These are phyloP conservation scores for Threskiornis aethiopicus DNA, from an alignment of 2,797 vertebrate species.

Conservation along the genomic window DNA sequence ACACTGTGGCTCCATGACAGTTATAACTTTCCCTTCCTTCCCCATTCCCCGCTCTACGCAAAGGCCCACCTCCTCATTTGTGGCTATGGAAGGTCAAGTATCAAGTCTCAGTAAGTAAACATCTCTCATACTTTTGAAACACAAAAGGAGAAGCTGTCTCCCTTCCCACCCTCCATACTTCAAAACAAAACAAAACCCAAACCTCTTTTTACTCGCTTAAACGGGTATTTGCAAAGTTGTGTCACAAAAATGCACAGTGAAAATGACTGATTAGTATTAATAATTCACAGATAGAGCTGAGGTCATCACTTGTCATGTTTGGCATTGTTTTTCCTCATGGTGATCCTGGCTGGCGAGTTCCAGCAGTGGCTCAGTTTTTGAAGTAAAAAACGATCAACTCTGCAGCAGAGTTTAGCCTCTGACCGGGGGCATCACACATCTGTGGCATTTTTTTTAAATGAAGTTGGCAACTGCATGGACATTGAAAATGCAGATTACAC, in stretches of 20 bases:
- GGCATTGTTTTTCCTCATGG: slow-evolving; percentile 66
- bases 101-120: slow-evolving; percentile 62
- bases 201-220: slow-evolving; percentile 57
- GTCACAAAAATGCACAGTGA: slow-evolving; percentile 76
- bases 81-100: slow-evolving; percentile 58
- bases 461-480: slow-evolving; percentile 78
- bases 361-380: slow-evolving; percentile 66
- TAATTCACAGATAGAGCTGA: slow-evolving; percentile 69
- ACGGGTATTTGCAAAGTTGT: slow-evolving; percentile 49
- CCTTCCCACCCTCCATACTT: slow-evolving; percentile 23
- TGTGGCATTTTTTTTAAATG: slow-evolving; percentile 77
- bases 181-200: background rate
- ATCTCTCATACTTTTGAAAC: slow-evolving; percentile 54
- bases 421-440: slow-evolving; percentile 77
- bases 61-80: slow-evolving; percentile 70
- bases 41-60: slow-evolving; percentile 35
- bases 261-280: slow-evolving; percentile 62
- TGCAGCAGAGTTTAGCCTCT: slow-evolving; percentile 70
- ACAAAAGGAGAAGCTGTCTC: background rate
- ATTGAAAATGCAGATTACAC: slow-evolving; percentile 78
- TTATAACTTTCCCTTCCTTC: slow-evolving; percentile 49
- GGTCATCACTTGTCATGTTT: slow-evolving; percentile 70
- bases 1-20: slow-evolving; percentile 45
- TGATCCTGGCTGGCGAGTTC: slow-evolving; percentile 69
- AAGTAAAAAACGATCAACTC: slow-evolving; percentile 69